Evolutionary conservation across 2,113 vertebrate genomes (phyloP).

Genomic region (Pteronura brasiliensis): DNA sequence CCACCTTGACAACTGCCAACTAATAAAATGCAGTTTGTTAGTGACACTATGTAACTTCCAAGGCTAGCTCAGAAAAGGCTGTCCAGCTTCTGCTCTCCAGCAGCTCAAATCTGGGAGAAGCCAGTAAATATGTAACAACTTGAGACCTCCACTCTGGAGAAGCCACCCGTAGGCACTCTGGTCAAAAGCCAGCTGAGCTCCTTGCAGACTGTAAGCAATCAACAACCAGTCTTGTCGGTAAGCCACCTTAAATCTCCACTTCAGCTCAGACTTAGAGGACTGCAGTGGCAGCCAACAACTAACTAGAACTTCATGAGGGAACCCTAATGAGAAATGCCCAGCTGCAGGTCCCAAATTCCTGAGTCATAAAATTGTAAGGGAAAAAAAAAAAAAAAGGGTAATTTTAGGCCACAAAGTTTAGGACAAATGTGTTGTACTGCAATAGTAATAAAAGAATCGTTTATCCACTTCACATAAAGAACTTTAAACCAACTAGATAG

Average conservation of each 20-base stretch:
- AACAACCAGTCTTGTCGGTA: not conserved
- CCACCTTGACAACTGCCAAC: not conserved
- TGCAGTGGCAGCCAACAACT: not conserved
- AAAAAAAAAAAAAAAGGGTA: not conserved
- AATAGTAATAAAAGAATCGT: not conserved
- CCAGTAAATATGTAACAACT: not conserved
- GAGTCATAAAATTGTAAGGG: not conserved
- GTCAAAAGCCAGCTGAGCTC: not conserved
- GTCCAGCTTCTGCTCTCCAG: not conserved
- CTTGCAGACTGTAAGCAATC: not conserved
- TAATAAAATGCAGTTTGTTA: not conserved
- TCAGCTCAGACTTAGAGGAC: not conserved
- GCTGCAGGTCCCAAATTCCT: not conserved
- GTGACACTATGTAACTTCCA: not conserved
- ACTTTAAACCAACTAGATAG: not conserved
- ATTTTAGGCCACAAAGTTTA: slow-evolving; percentile 2
- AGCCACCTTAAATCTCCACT: not conserved
- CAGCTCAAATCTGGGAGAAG: not conserved
- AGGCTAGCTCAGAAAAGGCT: not conserved
- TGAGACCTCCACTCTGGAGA: not conserved
- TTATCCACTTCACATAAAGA: not conserved
- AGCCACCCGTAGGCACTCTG: not conserved
- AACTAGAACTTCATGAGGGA: not conserved
- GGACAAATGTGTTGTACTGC: not conserved
- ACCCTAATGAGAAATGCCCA: not conserved